These are phyloP conservation scores for Denticeps clupeoides DNA, from an alignment of 2,797 vertebrate species.

Conservation along the genomic window DNA sequence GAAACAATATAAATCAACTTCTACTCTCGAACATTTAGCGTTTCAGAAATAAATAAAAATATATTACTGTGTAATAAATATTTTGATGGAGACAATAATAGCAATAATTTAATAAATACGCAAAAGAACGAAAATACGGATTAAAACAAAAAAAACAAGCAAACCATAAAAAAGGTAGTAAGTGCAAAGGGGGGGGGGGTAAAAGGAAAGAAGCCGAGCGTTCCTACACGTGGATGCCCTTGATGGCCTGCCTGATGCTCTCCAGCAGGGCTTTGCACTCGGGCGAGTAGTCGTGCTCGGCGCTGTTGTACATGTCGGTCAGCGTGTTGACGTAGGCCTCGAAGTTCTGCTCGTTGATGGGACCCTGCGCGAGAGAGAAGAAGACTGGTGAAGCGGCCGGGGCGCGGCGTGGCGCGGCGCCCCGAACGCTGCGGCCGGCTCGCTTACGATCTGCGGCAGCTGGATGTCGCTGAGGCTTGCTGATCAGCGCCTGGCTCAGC, in stretches of 20 bases:
- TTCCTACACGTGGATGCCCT: constrained; percentile 98
- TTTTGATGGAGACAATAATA: constrained; percentile 75
- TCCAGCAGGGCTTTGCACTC: constrained; percentile 99
- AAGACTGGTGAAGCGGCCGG: too few relatives aligned
- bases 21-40: not conserved
- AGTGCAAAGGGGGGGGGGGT: constrained; percentile 92
- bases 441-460: constrained; percentile 95
- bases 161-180: constrained; percentile 79
- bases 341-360: constrained; percentile 98
- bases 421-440: too few relatives aligned
- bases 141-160: constrained; percentile 71
- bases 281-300: constrained; percentile 92
- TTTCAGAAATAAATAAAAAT: constrained; percentile 74
- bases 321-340: constrained; percentile 98
- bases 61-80: constrained; percentile 36
- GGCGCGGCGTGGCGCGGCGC: too few relatives aligned
- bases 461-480: constrained; percentile 97
- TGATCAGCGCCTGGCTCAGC: constrained; percentile 96
- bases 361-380: constrained; percentile 85
- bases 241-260: constrained; percentile 98
- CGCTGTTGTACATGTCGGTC: constrained; percentile 99
- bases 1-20: constrained; percentile 25
- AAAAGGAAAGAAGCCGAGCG: too few relatives aligned
- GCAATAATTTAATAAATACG: constrained; percentile 56
- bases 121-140: constrained; percentile 38